Percentiles rank a stretch among this genome's conserved stretches.
Conservation (phyloP, 23 tunicate genomes). For the Corella eumyota region DNA sequence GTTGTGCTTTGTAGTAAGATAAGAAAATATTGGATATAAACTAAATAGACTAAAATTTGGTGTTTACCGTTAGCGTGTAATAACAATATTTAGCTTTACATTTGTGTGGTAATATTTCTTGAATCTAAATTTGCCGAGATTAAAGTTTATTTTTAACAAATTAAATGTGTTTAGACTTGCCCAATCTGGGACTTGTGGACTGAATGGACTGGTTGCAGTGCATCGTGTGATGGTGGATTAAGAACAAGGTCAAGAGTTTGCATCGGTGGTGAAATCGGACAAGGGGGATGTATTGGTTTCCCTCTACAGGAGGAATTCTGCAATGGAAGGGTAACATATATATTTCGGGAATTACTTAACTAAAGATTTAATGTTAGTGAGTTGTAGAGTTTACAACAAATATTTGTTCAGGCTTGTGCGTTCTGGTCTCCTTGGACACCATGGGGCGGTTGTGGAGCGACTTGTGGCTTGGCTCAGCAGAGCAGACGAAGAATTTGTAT, state of each 20-base stretch:
- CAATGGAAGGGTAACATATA: constrained; percentile 32
- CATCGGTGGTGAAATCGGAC: constrained; percentile 27
- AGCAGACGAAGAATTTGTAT: constrained; percentile 46
- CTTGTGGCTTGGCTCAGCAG: constrained; percentile 58
- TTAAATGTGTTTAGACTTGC: constrained; percentile 27
- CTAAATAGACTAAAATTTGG: no score
- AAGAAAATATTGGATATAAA: no score
- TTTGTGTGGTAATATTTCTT: no score
- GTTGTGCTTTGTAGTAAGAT: no score
- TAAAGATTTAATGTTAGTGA: neutral
- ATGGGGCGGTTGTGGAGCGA: constrained; percentile 66
- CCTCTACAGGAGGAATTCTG: constrained; percentile 14
- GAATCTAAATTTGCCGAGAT: no score
- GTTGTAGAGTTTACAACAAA: neutral
- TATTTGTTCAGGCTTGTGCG: constrained; percentile 43
- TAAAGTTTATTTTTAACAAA: no score
- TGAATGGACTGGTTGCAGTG: constrained; percentile 34
- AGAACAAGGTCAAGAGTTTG: constrained; percentile 29
- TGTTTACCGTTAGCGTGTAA: no score
- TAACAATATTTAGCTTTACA: no score
- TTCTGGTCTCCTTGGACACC: constrained; percentile 68
- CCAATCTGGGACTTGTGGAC: constrained; percentile 43
- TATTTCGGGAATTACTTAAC: neutral
- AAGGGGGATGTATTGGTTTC: constrained; percentile 29
- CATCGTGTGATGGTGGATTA: constrained; percentile 43